These are phyloP conservation scores for Epizoanthus illoricatus DNA, from an alignment of 92 coral and sea anemone genomes.

Conservation along the genomic window DNA sequence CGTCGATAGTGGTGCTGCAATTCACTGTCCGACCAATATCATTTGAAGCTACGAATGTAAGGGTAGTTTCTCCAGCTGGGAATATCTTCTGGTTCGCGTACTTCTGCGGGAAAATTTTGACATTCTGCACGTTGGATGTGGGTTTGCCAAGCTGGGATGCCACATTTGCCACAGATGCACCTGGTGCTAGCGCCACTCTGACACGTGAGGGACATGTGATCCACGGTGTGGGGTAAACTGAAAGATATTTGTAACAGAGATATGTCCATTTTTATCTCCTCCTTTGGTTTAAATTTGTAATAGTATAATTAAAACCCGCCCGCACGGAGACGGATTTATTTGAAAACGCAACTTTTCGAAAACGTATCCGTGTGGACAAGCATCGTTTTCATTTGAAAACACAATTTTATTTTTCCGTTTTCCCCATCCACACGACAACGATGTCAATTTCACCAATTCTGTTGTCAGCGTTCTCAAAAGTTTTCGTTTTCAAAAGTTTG, in stretches of 20 bases:
- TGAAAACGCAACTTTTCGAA: too few relatives aligned
- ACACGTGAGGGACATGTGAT: conserved; percentile 53
- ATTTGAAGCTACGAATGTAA: conserved; percentile 66
- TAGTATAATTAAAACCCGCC: too few relatives aligned
- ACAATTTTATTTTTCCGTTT: too few relatives aligned
- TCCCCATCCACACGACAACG: too few relatives aligned
- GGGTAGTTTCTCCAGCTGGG: conserved; percentile 55
- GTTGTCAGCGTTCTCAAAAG: too few relatives aligned
- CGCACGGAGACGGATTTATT: too few relatives aligned
- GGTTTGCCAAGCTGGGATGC: conserved; percentile 51
- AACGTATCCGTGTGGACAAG: too few relatives aligned
- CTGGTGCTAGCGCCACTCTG: conserved; percentile 36
- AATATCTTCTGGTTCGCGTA: conserved; percentile 51
- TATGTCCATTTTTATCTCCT: too few relatives aligned
- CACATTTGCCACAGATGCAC: conserved; percentile 46
- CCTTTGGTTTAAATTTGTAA: too few relatives aligned
- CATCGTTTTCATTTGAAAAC: too few relatives aligned
- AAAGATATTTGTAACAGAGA: background rate
- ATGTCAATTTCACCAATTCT: too few relatives aligned
- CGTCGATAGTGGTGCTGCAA: conserved; percentile 47
- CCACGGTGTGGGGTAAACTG: conserved; percentile 70
- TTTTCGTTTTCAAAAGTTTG: too few relatives aligned
- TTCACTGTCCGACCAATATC: conserved; percentile 52
- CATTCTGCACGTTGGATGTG: conserved; percentile 52
- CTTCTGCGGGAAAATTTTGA: conserved; percentile 59